phyloP scores from a whole-genome alignment of 2,888 invertebrate genomes.

The Morpho helenor region DNA sequence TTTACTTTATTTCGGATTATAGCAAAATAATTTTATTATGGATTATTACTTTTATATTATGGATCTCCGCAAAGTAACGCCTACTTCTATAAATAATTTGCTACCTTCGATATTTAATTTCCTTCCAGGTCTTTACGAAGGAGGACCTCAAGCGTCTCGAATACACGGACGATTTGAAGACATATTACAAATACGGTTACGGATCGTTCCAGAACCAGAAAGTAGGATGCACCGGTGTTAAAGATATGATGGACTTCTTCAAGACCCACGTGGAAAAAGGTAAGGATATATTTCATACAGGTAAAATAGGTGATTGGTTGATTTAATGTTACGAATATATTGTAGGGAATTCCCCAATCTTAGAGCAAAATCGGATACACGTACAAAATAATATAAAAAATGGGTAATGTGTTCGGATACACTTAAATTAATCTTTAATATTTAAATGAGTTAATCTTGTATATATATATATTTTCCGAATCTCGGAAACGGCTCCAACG shows the following conservation, averaged over 20 bases:
- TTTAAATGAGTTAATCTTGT: background rate
- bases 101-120: background rate
- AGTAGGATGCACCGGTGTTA: constrained; percentile 85
- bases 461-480: background rate
- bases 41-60: no score
- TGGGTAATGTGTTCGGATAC: no score
- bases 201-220: constrained; percentile 82
- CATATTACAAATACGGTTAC: constrained; percentile 87
- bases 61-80: no score
- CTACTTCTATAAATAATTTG: background rate
- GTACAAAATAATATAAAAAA: background rate
- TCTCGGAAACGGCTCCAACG: no score
- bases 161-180: constrained; percentile 87
- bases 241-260: constrained; percentile 86
- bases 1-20: no score
- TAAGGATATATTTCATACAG: constrained; percentile 30
- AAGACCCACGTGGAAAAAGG: constrained; percentile 75
- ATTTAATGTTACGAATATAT: no score
- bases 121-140: constrained; percentile 81
- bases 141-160: constrained; percentile 86
- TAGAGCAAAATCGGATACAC: no score
- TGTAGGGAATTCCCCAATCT: no score
- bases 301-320: background rate
- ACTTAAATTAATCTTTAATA: no score
- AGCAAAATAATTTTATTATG: no score